A percentile compares a stretch with the other conserved stretches of the same genome.
phyloP scores from a whole-genome alignment of 2,797 vertebrate genomes.

The Meda fulgida region DNA sequence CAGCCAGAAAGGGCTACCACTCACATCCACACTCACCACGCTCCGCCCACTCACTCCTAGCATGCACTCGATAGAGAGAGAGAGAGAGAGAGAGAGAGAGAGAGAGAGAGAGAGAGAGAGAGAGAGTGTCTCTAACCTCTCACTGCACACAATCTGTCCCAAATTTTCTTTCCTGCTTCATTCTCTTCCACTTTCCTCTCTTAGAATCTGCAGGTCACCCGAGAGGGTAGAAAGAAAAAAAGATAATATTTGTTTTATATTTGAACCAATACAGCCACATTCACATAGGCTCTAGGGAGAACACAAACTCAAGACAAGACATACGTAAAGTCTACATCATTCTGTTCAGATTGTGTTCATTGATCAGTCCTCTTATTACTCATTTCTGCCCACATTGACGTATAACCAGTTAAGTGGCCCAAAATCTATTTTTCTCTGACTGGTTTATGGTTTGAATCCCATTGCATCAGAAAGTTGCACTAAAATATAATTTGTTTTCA shows the following conservation, averaged over 20 bases:
- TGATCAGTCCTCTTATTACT: background rate
- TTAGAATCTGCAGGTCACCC: background rate
- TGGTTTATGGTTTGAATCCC: background rate
- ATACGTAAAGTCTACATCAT: background rate
- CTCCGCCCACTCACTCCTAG: too few relatives aligned
- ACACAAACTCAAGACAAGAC: background rate
- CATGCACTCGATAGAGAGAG: too few relatives aligned
- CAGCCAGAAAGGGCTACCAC: too few relatives aligned
- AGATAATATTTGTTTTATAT: background rate
- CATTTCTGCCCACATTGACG: background rate
- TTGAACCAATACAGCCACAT: background rate
- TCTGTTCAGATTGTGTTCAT: background rate
- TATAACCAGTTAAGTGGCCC: background rate
- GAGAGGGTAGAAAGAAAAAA: background rate
- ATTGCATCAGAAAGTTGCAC: background rate
- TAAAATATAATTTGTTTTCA: background rate
- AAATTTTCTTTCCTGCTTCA: slow-evolving; percentile 26
- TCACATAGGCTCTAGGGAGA: background rate
- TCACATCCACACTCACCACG: too few relatives aligned
- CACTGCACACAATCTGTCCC: background rate
- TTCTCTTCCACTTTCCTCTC: background rate
- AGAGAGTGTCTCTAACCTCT: slow-evolving; percentile 14
- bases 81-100: background rate
- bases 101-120: background rate
- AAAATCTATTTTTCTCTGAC: background rate